These are phyloP conservation scores for Chaetodon trifascialis DNA, from an alignment of 2,113 vertebrate species.

Conservation along the genomic window DNA sequence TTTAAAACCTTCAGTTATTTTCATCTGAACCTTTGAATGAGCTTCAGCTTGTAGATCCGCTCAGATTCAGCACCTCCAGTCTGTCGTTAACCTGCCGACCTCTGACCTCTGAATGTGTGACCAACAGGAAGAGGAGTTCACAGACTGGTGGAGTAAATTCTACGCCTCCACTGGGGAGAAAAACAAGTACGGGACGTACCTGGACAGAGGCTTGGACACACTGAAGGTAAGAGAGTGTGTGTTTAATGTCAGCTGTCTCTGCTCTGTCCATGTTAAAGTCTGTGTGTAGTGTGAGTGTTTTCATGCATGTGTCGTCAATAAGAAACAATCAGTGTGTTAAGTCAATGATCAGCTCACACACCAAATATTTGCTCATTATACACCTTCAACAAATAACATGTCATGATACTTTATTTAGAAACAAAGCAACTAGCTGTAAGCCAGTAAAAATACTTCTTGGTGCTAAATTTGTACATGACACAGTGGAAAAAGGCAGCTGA, in stretches of 20 bases:
- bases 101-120: slow-evolving; percentile 40
- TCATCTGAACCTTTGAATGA: not conserved
- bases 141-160: slow-evolving; percentile 99
- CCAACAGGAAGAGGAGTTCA: slow-evolving; percentile 92
- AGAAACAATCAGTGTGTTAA: too few relatives aligned
- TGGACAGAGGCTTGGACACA: slow-evolving; percentile 93
- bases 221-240: slow-evolving; percentile 85
- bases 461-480: too few relatives aligned
- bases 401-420: too few relatives aligned
- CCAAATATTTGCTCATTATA: not conserved
- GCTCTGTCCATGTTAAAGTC: not conserved
- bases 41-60: not conserved
- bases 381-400: not conserved
- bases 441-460: too few relatives aligned
- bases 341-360: too few relatives aligned
- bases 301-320: not conserved
- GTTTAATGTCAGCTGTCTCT: not conserved
- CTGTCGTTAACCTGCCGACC: not conserved
- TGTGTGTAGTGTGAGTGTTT: too few relatives aligned
- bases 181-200: slow-evolving; percentile 91
- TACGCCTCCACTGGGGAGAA: slow-evolving; percentile 92
- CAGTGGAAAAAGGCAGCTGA: too few relatives aligned
- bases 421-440: too few relatives aligned
- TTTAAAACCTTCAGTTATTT: not conserved
- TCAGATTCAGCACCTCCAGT: not conserved